phyloP scores from a whole-genome alignment of 2,113 vertebrate species.

The Tichodroma muraria region DNA sequence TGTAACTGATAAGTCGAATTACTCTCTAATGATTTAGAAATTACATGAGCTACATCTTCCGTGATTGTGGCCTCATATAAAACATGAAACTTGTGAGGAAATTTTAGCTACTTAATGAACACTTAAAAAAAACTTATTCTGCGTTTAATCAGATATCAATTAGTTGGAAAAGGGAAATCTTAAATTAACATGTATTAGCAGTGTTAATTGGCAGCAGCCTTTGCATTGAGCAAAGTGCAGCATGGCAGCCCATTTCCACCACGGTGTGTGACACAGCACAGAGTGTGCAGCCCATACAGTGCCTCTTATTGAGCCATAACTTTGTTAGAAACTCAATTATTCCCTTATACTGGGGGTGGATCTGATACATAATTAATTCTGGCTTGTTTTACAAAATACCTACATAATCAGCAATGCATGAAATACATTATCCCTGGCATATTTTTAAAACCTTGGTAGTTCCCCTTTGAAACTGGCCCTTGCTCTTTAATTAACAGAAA shows the following conservation, averaged over 20 bases:
- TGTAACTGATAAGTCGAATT: conserved; percentile 65
- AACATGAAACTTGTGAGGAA: conserved; percentile 24
- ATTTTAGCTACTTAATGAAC: conserved; percentile 53
- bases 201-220: conserved; percentile 49
- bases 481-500: conserved; percentile 48
- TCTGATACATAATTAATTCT: conserved; percentile 14
- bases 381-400: conserved; percentile 26
- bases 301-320: background rate
- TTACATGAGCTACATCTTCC: conserved; percentile 49
- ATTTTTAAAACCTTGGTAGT: conserved; percentile 25
- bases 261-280: background rate
- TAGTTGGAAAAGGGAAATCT: conserved; percentile 40
- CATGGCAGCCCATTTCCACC: background rate
- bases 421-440: background rate
- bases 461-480: conserved; percentile 31
- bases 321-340: conserved; percentile 23
- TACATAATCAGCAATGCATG: background rate
- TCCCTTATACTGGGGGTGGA: background rate
- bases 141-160: conserved; percentile 47
- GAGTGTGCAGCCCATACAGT: background rate
- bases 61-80: conserved; percentile 43
- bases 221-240: background rate
- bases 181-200: conserved; percentile 53
- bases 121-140: conserved; percentile 34
- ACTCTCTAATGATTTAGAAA: conserved; percentile 59